Evolutionary conservation across 2,797 vertebrate species (phyloP), one percentile per base, ranked within the genome.

Genomic region (Novumbra hubbsi): DNA sequence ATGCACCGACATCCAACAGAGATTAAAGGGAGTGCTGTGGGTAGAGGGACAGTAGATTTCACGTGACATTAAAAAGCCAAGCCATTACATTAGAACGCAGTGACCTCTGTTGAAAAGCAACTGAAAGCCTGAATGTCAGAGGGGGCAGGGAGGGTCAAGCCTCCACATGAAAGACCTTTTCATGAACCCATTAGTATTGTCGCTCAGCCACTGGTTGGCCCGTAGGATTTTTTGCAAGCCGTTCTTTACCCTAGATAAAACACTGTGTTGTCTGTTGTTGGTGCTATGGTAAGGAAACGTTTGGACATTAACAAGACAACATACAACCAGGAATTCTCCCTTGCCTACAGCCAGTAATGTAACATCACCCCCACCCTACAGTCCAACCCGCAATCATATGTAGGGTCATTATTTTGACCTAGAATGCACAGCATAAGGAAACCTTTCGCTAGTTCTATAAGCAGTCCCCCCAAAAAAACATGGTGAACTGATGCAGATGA

Each of bases 111-210:
- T 7, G 45, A 32, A 21, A 49, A 27, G 19, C 3, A n/a, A 24
- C 15, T 24, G 67, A 45, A 57, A 57, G 55, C 38, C 7, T 45
- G 9, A 48, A 50, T n/a, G 62, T 34, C 19, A 17, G 49, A 74
- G 50, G 24, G 21, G 66, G n/a, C 17, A 21, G n/a, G 64, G 3
- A 73, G 6, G 74, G 79, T 5, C 88, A 75, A 80, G 88, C 62
- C 75, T 50, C 72, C 77, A 85, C 88, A 82, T 57, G 9, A 21
- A n/a, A 57, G 55, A 21, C n/a, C n/a, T n/a, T 57, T 57, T 57
- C 55, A n/a, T 21, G 5, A 4, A 14, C 9, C 9, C 11, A 45
- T 11, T 45, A 11, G 12, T 45, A 45, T 14, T 45, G 11, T 60
- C 55, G 3, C 24, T 6, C 6, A 21, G 3, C 55, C 12, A 60